Evolutionary conservation across 2,888 invertebrate species (phyloP).

Genomic region (Tromatobia lineatoria): DNA sequence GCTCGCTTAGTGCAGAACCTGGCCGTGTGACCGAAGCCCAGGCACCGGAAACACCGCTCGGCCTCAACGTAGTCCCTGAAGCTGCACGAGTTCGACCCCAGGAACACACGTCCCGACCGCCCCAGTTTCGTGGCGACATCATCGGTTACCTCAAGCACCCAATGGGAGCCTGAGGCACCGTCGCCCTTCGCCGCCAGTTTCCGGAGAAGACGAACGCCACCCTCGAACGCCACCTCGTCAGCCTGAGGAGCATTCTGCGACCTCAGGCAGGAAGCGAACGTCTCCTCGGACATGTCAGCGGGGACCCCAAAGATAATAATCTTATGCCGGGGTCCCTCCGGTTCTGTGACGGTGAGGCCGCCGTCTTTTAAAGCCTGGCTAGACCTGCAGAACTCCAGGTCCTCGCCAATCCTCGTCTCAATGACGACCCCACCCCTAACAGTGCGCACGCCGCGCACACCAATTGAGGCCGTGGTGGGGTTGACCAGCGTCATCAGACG

Average conservation of each 20-base stretch:
- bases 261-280: background rate
- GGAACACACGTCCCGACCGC: background rate
- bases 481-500: constrained; percentile 3
- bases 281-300: background rate
- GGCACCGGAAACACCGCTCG: background rate
- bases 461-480: constrained; percentile 1
- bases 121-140: background rate
- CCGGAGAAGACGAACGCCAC: background rate
- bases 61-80: constrained; percentile 35
- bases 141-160: constrained; percentile 13
- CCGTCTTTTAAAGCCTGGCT: background rate
- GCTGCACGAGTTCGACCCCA: constrained; percentile 32
- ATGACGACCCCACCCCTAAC: constrained; percentile 16
- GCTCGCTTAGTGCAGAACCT: background rate
- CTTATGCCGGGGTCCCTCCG: background rate
- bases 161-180: background rate
- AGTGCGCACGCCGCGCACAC: background rate
- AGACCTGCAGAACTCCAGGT: constrained; percentile 4
- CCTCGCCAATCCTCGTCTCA: constrained; percentile 6
- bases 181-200: background rate
- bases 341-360: constrained; percentile 11
- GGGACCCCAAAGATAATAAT: constrained; percentile 8
- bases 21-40: constrained; percentile 1
- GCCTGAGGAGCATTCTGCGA: background rate
- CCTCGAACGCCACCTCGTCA: background rate